Percentiles rank a stretch among this genome's conserved stretches.
These are phyloP conservation scores for Vicugna pacos DNA, from an alignment of 2,113 vertebrate genomes.

Conservation along the genomic window DNA sequence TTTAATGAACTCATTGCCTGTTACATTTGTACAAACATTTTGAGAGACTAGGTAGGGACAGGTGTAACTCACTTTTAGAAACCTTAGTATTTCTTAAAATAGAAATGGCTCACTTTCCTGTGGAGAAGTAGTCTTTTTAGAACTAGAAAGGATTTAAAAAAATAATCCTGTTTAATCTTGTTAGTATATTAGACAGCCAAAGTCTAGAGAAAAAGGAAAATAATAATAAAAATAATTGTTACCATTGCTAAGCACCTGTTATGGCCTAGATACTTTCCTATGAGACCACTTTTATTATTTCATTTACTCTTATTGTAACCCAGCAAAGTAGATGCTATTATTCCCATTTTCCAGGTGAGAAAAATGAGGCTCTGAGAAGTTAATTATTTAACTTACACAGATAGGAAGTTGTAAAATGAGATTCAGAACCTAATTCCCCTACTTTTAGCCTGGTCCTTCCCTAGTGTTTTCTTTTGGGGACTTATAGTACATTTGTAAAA, in stretches of 20 bases:
- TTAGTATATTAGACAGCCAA: slow-evolving; percentile 1
- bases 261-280: background rate
- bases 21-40: slow-evolving; percentile 14
- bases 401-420: background rate
- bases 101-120: background rate
- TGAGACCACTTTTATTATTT: background rate
- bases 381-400: background rate
- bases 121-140: slow-evolving; percentile 39
- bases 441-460: background rate
- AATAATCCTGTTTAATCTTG: background rate
- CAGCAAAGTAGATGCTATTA: background rate
- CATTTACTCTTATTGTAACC: background rate
- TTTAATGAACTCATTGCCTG: background rate
- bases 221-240: slow-evolving; percentile 6
- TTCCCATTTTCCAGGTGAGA: background rate
- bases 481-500: background rate
- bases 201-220: background rate
- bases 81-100: slow-evolving; percentile 37
- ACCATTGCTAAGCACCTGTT: background rate
- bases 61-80: slow-evolving; percentile 19
- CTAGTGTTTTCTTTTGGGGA: slow-evolving; percentile 11
- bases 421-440: background rate
- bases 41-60: slow-evolving; percentile 22
- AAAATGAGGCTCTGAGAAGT: background rate
- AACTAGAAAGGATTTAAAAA: slow-evolving; percentile 15